Evolutionary conservation across 2,797 vertebrate species (phyloP).

Genomic region (Macropus fuliginosus): DNA sequence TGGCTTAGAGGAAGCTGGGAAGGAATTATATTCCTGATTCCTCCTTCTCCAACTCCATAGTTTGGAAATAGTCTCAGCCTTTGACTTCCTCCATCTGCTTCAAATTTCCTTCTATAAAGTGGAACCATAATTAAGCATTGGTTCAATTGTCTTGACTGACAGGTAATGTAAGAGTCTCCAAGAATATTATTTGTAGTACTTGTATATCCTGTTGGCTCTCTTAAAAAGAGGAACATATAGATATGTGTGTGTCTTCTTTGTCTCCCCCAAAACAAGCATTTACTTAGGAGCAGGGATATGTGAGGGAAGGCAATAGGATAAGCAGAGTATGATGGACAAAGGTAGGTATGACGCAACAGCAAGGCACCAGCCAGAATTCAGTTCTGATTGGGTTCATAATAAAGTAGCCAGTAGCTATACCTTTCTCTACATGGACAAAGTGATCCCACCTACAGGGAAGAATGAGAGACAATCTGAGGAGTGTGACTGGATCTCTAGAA

Average conservation of each 20-base stretch:
- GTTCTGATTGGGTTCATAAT: neutral
- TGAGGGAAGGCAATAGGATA: neutral
- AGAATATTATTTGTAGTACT: neutral
- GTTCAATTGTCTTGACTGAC: neutral
- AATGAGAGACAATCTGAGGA: constrained; percentile 10
- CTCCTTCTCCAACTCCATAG: neutral
- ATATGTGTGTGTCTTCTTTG: neutral
- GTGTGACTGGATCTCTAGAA: neutral
- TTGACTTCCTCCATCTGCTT: constrained; percentile 11
- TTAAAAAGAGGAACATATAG: neutral
- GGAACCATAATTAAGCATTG: neutral
- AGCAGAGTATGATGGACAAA: neutral
- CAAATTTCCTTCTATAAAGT: constrained; percentile 15
- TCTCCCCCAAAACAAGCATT: neutral
- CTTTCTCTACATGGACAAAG: neutral
- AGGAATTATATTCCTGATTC: neutral
- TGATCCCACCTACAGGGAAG: neutral
- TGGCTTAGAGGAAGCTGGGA: neutral
- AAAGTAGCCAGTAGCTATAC: neutral
- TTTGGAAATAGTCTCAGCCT: neutral
- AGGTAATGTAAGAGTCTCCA: neutral
- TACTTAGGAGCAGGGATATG: neutral
- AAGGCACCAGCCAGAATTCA: neutral
- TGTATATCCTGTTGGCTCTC: neutral
- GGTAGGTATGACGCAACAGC: neutral